Evolutionary conservation across 2,888 invertebrate species (phyloP), one percentile per base, ranked within the genome.

Genomic region (Aethes cnicana): DNA sequence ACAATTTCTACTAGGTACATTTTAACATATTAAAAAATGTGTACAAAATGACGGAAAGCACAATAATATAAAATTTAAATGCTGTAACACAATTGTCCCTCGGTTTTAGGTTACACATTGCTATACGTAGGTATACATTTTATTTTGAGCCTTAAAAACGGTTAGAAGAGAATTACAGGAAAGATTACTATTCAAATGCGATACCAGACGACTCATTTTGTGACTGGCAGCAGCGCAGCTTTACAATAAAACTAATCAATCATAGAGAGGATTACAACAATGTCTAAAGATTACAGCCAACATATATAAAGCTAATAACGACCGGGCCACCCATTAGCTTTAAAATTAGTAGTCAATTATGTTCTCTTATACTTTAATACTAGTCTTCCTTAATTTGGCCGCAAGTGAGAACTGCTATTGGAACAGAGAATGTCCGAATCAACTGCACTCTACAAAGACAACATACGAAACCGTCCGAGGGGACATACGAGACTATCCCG

Each of bases 391-490:
- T 17, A 25, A 28, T 9, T 21, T 11, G 1, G 58, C 11, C 0
- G 32, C 11, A 14, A 17, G 39, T 32, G 52, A 52, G n/a, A 32
- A 25, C 17, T 52, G 52, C 21, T 57, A 59, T 18, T 59, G 52
- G 52, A 57, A 57, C 17, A 41, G 53, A 23, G 18, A 41, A n/a
- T 59, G 57, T 47, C 55, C 61, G 6, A 57, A 59, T 41, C 32
- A 53, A 23, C 49, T 53, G 33, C 61, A 56, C 44, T 47, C 57
- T 7, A 55, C 61, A 4, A 63, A 61, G 32, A 60, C 65, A 6
- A 26, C 56, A 1, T 63, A 65, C 36, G 58, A 62, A 25, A 41
- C 49, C 20, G 48, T 60, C 14, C 49, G 63, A 28, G 59, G 63
- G 23, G 59, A 59, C 37, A 55, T 59, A 20, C 50, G 59, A 14